A percentile compares a stretch with the other conserved stretches of the same genome.
These are phyloP conservation scores for Dysdera silvatica DNA, from an alignment of 1,140 invertebrate species.

Conservation along the genomic window DNA sequence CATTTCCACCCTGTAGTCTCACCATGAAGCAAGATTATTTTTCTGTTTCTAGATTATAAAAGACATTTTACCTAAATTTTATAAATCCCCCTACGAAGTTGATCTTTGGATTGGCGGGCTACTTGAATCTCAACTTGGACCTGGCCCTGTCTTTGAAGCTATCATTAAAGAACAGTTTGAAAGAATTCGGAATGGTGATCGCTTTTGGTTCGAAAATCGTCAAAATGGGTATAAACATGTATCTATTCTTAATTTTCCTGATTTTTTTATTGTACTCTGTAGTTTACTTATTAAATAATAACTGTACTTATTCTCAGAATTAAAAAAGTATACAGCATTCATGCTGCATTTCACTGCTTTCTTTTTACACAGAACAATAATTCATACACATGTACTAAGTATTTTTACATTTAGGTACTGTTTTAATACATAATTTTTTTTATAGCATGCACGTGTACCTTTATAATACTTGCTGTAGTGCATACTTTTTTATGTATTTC, in stretches of 20 bases:
- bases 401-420: too few relatives aligned
- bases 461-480: too few relatives aligned
- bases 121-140: slow-evolving; percentile 51
- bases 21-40: too few relatives aligned
- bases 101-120: slow-evolving; percentile 64
- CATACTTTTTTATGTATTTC: too few relatives aligned
- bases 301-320: neutral
- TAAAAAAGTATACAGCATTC: neutral
- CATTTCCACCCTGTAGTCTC: too few relatives aligned
- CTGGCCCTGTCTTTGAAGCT: slow-evolving; percentile 53
- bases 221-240: slow-evolving; percentile 44
- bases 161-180: slow-evolving; percentile 52
- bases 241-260: neutral
- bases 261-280: neutral
- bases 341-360: neutral
- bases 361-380: too few relatives aligned
- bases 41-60: slow-evolving; percentile 9
- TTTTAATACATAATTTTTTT: too few relatives aligned
- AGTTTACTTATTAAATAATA: neutral
- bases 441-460: too few relatives aligned
- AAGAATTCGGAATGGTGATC: slow-evolving; percentile 50
- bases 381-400: too few relatives aligned
- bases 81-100: slow-evolving; percentile 49
- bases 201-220: slow-evolving; percentile 55
- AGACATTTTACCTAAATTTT: slow-evolving; percentile 40